Evolutionary conservation across 1,140 invertebrate species (phyloP).

Genomic region (Heliconius nattereri): DNA sequence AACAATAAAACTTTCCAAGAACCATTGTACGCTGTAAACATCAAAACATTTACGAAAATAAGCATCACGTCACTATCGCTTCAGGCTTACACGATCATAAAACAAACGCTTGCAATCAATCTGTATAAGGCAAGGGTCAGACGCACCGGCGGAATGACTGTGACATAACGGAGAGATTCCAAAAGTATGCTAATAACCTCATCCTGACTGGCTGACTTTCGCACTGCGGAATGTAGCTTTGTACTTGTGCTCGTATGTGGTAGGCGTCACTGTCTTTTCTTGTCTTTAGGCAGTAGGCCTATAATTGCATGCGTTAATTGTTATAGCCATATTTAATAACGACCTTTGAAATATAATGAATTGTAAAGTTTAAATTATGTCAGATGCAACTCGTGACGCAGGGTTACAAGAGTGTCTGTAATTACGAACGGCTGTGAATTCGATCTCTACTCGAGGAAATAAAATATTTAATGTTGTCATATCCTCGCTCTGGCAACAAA

Average conservation of each 20-base stretch:
- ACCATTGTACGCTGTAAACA: background rate
- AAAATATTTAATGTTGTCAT: too few species aligned
- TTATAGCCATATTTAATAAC: background rate
- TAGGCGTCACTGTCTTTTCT: background rate
- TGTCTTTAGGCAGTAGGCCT: background rate
- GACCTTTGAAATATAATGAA: background rate
- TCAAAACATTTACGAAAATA: background rate
- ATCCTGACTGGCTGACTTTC: conserved; percentile 36
- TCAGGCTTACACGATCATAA: conserved; percentile 27
- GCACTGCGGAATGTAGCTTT: conserved; percentile 34
- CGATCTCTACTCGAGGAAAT: too few species aligned
- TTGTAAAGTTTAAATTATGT: too few species aligned
- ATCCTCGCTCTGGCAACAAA: too few species aligned
- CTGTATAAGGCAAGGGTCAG: conserved; percentile 65
- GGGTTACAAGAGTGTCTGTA: too few species aligned
- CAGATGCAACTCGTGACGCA: too few species aligned
- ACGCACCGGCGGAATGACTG: conserved; percentile 27
- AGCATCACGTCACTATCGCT: conserved; percentile 20
- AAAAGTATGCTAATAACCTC: conserved; percentile 53
- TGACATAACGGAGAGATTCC: conserved; percentile 54
- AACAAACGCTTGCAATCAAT: conserved; percentile 52
- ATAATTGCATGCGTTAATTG: background rate
- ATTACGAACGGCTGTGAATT: too few species aligned
- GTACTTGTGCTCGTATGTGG: background rate
- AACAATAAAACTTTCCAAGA: background rate